phyloP scores from a whole-genome alignment of 2,113 vertebrate species.

The Nerophis ophidion region DNA sequence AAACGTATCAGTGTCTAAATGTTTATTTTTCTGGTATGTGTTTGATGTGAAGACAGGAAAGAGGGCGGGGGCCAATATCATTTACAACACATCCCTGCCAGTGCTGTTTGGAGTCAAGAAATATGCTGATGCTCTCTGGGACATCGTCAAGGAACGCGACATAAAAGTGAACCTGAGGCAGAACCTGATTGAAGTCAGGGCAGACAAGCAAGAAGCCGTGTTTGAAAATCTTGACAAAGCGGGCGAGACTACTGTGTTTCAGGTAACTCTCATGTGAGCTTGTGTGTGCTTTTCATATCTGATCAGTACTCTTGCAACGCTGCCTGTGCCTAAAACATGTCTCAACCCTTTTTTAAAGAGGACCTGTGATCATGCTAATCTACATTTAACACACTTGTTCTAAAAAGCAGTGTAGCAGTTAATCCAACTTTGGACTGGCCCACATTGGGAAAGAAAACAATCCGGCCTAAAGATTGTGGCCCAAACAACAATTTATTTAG shows the following conservation, averaged over 20 bases:
- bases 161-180: conserved; percentile 81
- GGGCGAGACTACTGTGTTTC: conserved; percentile 78
- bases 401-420: no score
- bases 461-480: no score
- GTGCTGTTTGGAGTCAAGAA: conserved; percentile 90
- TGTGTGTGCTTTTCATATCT: no score
- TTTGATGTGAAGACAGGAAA: conserved; percentile 75
- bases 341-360: no score
- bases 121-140: conserved; percentile 83
- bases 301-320: no score
- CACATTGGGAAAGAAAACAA: no score
- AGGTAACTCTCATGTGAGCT: conserved; percentile 64
- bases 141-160: conserved; percentile 78
- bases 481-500: no score
- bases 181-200: conserved; percentile 86
- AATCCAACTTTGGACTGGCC: no score
- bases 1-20: neutral
- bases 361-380: no score
- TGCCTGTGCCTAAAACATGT: no score
- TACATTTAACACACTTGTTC: no score
- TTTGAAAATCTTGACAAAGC: conserved; percentile 91
- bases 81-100: conserved; percentile 91
- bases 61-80: conserved; percentile 82
- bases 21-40: conserved; percentile 4
- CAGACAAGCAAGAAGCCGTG: conserved; percentile 88